Base-by-base conservation (phyloP, 2,888 invertebrate species). In the Folsomia candida region DNA sequence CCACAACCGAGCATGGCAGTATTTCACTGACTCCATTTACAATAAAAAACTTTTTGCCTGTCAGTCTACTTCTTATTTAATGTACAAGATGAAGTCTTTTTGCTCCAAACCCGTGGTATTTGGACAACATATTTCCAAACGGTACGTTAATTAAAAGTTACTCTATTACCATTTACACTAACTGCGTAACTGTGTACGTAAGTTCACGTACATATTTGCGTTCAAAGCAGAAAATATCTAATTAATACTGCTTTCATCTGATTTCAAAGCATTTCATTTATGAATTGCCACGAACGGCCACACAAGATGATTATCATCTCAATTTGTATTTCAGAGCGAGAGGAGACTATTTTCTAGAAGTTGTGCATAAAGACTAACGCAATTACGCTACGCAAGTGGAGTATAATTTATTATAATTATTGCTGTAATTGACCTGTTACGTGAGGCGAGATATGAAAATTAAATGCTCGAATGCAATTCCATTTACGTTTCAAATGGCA, bases 31-130 rank as follows among this genome's bases (percentile, higher is more conserved):
- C 47, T 74, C 74, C 1, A 70, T 76, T 27, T 76, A 70, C 63
- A 76, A 76, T 29, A 72, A 73, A 25, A 69, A 76, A n/a, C 68
- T 76, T 1, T 73, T 70, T 22, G 76, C 74, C 22, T 76, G 76
- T 47, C 72, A 73, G 51, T 72, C 76, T 11, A 69, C 72, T 22
- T 73, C 74, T 1, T 76, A 71, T 59, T 71, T 76, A 20, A 65
- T 70, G 69, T 76, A 76, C 67, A 76, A 73, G 70, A 74, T 76
- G 74, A 74, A 73, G 37, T 71, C 64, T 59, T 74, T 72, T 37
- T 76, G 76, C 37, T 68, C 69, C 2, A 72, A 74, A 28, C 74
- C 76, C 1, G 73, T 71, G 14, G 66, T 69, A 4, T 76, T 76
- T 71, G 76, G 76, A 54, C 72, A 76, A 62, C 71, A 71, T 59